Conservation (phyloP, 1,140 invertebrate genomes). For the Aphelenchoides fujianensis region DNA sequence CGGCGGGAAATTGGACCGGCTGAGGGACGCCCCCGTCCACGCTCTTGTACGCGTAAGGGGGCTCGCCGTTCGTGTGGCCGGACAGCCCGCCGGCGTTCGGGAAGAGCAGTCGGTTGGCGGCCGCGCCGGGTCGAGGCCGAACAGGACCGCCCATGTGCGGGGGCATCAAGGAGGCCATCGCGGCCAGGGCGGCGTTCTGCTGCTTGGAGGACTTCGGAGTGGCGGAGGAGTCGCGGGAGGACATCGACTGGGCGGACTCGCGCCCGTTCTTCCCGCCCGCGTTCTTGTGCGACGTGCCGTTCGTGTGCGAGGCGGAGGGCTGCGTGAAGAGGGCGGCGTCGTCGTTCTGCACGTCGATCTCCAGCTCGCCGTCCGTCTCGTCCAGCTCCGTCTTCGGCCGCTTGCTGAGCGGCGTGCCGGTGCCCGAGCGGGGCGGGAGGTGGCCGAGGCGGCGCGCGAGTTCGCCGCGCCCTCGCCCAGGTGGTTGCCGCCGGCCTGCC, state of each 20-base stretch:
- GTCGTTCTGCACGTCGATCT: constrained; percentile 59
- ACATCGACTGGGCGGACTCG: constrained; percentile 40
- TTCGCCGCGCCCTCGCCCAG: too few species aligned
- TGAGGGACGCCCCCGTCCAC: constrained; percentile 79
- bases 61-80: constrained; percentile 45
- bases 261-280: constrained; percentile 36
- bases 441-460: constrained; percentile 4
- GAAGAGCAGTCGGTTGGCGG: constrained; percentile 26
- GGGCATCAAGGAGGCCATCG: constrained; percentile 31
- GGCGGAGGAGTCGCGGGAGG: constrained; percentile 41
- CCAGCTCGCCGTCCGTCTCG: constrained; percentile 57
- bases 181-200: constrained; percentile 21
- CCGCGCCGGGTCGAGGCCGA: neutral
- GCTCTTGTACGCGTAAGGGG: constrained; percentile 85
- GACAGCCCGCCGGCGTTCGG: neutral
- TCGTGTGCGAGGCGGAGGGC: constrained; percentile 30
- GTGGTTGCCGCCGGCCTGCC: constrained; percentile 20
- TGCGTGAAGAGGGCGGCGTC: constrained; percentile 31
- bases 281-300: constrained; percentile 31
- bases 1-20: constrained; percentile 89
- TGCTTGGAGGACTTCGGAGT: constrained; percentile 44
- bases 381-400: constrained; percentile 52
- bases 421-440: constrained; percentile 19
- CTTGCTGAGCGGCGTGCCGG: constrained; percentile 35
- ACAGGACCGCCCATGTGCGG: constrained; percentile 24